Evolutionary conservation across 1,140 invertebrate species (phyloP).

Genomic region (silkworm (Bombyx mori)): DNA sequence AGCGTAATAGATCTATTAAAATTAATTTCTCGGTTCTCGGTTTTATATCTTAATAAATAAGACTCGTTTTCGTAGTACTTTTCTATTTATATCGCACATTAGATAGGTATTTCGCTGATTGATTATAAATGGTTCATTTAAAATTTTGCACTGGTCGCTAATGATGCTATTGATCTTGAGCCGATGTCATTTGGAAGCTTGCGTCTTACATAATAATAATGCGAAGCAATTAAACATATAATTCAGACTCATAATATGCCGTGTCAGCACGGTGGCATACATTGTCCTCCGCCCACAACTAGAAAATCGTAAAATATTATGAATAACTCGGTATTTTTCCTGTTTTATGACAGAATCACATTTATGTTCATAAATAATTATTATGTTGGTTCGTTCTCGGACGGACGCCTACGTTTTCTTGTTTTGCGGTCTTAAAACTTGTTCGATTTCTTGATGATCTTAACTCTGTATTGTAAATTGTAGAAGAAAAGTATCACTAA

Average conservation of each 20-base stretch:
- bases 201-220: not conserved
- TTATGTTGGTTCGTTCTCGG: slow-evolving; percentile 12
- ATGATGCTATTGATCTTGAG: too few relatives aligned
- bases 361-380: slow-evolving; percentile 35
- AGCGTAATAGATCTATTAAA: too few relatives aligned
- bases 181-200: not conserved
- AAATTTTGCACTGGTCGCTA: too few relatives aligned
- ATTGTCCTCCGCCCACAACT: slow-evolving; percentile 19
- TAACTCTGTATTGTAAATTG: too few relatives aligned
- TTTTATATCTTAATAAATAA: too few relatives aligned
- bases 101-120: too few relatives aligned
- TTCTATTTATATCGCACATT: too few relatives aligned
- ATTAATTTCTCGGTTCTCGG: too few relatives aligned
- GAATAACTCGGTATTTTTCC: slow-evolving; percentile 35
- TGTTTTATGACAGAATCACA: slow-evolving; percentile 34
- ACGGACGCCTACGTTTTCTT: slow-evolving; percentile 18
- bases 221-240: slow-evolving; percentile 2
- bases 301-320: slow-evolving; percentile 25
- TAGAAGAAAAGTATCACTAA: too few relatives aligned
- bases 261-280: slow-evolving; percentile 11
- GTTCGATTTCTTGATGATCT: too few relatives aligned
- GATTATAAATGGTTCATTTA: too few relatives aligned
- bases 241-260: not conserved
- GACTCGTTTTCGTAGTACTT: too few relatives aligned
- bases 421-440: not conserved